These are phyloP conservation scores for Machimus atricapillus DNA, from an alignment of 2,888 invertebrate species.

Conservation along the genomic window DNA sequence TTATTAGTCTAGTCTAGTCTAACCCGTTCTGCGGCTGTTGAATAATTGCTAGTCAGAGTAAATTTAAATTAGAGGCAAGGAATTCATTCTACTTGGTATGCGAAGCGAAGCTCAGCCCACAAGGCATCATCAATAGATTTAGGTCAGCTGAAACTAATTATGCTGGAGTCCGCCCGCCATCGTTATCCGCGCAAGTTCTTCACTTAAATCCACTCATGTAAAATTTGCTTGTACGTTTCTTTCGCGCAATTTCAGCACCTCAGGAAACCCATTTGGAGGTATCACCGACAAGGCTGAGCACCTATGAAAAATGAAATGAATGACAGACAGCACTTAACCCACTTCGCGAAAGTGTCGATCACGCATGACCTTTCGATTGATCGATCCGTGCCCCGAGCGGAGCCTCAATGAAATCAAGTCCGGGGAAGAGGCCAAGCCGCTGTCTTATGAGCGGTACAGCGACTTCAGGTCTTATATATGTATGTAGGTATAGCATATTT, in stretches of 20 bases:
- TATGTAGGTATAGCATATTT: neutral
- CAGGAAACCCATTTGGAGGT: neutral
- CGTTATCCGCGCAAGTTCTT: neutral
- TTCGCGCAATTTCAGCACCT: neutral
- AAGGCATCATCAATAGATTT: neutral
- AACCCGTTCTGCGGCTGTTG: neutral
- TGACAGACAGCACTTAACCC: constrained; percentile 1
- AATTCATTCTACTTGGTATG: neutral
- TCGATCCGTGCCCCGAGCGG: neutral
- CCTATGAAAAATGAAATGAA: neutral
- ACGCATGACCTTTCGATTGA: neutral
- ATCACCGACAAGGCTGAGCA: neutral
- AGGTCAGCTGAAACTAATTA: neutral
- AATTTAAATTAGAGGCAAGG: neutral
- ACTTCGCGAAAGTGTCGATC: neutral
- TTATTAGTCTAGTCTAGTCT: neutral
- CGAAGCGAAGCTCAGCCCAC: neutral
- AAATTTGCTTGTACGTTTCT: neutral
- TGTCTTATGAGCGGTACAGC: neutral
- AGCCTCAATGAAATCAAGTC: neutral
- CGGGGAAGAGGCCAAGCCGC: neutral
- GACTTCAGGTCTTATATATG: neutral
- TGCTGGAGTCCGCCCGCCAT: neutral
- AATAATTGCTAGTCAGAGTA: neutral
- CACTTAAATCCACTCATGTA: neutral